Percentiles rank a stretch among this genome's conserved stretches.
Evolutionary conservation across 2,113 vertebrate genomes (phyloP).

Genomic region (Pongo abelii): DNA sequence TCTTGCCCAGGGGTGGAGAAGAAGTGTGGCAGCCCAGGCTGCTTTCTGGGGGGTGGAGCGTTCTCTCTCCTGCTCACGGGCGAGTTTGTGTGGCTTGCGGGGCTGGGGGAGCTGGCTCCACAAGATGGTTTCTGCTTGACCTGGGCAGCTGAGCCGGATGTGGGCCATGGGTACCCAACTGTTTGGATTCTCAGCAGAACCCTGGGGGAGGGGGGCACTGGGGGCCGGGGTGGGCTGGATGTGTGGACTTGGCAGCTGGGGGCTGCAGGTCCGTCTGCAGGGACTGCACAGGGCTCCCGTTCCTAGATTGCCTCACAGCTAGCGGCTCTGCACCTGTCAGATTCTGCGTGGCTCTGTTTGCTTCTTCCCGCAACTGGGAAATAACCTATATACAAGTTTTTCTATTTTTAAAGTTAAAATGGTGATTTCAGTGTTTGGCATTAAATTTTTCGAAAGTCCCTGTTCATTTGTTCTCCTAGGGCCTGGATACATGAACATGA

Average conservation of each 20-base stretch:
- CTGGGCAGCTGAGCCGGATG: neutral
- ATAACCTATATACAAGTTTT: neutral
- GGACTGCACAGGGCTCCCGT: neutral
- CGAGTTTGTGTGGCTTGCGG: fast-evolving
- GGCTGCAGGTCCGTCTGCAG: neutral
- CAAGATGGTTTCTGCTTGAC: no score
- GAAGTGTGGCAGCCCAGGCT: fast-evolving
- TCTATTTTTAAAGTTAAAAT: neutral
- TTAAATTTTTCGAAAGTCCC: neutral
- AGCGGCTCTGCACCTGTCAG: fast-evolving
- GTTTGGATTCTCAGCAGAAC: neutral
- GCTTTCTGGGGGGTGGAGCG: fast-evolving
- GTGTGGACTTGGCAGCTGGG: no score
- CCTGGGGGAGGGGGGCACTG: no score
- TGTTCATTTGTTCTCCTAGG: neutral
- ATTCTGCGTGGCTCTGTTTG: neutral
- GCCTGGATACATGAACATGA: neutral
- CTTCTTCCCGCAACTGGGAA: neutral
- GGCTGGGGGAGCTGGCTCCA: no score
- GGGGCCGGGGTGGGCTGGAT: fast-evolving
- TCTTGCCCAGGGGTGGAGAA: fast-evolving
- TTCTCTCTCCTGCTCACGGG: fast-evolving
- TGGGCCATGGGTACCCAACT: fast-evolving
- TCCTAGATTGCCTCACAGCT: neutral
- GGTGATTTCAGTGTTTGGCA: neutral